These are phyloP conservation scores for Oncorhynchus kisutch DNA, from an alignment of 2,113 vertebrate genomes.

Conservation along the genomic window DNA sequence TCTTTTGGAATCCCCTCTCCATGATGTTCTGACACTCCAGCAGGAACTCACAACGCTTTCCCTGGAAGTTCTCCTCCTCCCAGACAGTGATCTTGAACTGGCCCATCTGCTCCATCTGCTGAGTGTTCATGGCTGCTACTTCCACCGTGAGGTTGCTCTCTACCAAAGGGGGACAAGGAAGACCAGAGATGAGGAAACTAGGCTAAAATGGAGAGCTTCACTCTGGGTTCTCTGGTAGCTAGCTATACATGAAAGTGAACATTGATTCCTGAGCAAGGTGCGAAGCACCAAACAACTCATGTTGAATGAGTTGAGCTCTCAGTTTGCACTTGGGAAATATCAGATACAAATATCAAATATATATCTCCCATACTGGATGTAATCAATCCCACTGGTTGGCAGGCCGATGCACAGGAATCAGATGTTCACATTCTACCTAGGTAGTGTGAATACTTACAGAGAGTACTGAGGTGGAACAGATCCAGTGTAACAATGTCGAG, in stretches of 20 bases:
- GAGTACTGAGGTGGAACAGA: conserved; percentile 74
- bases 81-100: conserved; percentile 91
- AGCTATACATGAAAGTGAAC: not conserved
- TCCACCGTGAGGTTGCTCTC: conserved; percentile 49
- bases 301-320: not conserved
- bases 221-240: not conserved
- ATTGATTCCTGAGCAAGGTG: not conserved
- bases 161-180: conserved; percentile 19
- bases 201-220: not conserved
- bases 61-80: conserved; percentile 97
- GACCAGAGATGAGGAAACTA: not conserved
- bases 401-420: conserved; percentile 42
- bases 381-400: not conserved
- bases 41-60: conserved; percentile 89
- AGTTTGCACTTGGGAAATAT: not conserved
- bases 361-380: not conserved
- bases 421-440: conserved; percentile 6
- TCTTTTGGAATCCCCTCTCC: conserved; percentile 90
- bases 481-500: conserved; percentile 71
- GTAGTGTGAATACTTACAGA: conserved; percentile 71
- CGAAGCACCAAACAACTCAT: not conserved
- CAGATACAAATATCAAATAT: no score
- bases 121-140: conserved; percentile 81
- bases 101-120: conserved; percentile 86
- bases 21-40: conserved; percentile 92